Evolutionary conservation across 2,113 vertebrate genomes (phyloP).

Genomic region (Hippocampus abdominalis): DNA sequence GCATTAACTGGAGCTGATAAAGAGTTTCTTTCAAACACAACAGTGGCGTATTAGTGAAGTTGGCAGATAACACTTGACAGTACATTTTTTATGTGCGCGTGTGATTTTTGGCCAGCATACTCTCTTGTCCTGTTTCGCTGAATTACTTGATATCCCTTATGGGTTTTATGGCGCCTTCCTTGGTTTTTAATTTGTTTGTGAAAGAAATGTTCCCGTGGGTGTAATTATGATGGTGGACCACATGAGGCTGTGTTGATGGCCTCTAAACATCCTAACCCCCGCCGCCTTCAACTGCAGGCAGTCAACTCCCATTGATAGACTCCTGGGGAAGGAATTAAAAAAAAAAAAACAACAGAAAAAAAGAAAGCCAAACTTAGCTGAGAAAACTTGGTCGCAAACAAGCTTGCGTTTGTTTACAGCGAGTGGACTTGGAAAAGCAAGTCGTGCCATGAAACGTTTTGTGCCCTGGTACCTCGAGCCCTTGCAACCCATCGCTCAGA

Average conservation of each 20-base stretch:
- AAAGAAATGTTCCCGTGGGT: conserved; percentile 60
- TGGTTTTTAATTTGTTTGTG: conserved; percentile 69
- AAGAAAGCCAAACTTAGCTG: conserved; percentile 23
- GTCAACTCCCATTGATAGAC: conserved; percentile 27
- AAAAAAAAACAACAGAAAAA: too few relatives aligned
- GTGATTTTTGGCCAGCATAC: conserved; percentile 41
- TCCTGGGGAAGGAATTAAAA: background rate
- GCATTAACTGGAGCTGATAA: conserved; percentile 55
- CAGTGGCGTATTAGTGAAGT: conserved; percentile 56
- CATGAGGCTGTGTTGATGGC: conserved; percentile 53
- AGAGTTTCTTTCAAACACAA: conserved; percentile 63
- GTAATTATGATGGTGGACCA: conserved; percentile 67
- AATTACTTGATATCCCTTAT: conserved; percentile 55
- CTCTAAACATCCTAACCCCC: conserved; percentile 59
- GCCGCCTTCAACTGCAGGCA: conserved; percentile 30
- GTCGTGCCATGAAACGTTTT: conserved; percentile 16
- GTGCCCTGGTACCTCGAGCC: too few relatives aligned
- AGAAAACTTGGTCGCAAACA: conserved; percentile 29
- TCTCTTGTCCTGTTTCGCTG: conserved; percentile 35
- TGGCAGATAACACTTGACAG: conserved; percentile 52
- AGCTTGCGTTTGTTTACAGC: background rate
- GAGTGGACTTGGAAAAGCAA: conserved; percentile 17
- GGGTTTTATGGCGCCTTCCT: conserved; percentile 62
- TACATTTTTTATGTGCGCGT: conserved; percentile 25
- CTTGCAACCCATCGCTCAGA: too few relatives aligned